Base-by-base conservation (phyloP, 2,888 invertebrate species). In the Tiphia femorata region DNA sequence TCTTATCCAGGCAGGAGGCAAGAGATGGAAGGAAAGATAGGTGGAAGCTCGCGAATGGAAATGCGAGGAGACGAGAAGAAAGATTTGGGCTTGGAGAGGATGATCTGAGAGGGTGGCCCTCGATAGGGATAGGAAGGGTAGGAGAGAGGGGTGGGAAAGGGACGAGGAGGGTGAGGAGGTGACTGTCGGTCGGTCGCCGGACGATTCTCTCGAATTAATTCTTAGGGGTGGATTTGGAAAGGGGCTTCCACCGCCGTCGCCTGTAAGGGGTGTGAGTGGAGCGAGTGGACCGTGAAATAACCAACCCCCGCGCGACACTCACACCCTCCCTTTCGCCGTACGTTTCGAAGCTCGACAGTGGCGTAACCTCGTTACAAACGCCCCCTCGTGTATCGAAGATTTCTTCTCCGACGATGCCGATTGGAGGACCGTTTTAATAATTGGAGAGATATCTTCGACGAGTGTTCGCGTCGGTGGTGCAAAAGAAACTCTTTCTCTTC, bases 281-380 rank as follows among this genome's bases (percentile, higher is more conserved):
- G 53, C 79, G 80, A 82, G 78, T 82, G 81, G 80, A 82, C 78
- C 83, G 82, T 82, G 83, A 83, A 83, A 83, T 82, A 83, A 82
- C 82, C 81, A 79, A 78, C 77, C 74, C 76, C 72, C 74, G 73
- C 72, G 76, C 75, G 74, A 73, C 75, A 75, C 70, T 65, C 72
- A 50, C 64, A 56, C 60, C 46, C 52, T n/a, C 46, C 29, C 33
- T 14, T 2, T 14, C 50, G 47, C 57, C 62, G 64, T 62, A 58
- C 67, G 62, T 62, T 68, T 63, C 65, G 64, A 65, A 63, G 60
- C 62, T 64, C 67, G 70, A 60, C 77, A 79, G 71, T 73, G 73
- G 73, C 73, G 75, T 76, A 78, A 73, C 72, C 72, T 73, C 66
- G 60, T 57, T 60, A 58, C 49, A 58, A 51, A 37, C 48, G 43